phyloP scores from a whole-genome alignment of 2,888 invertebrate genomes.

The Andrena flavipes region DNA sequence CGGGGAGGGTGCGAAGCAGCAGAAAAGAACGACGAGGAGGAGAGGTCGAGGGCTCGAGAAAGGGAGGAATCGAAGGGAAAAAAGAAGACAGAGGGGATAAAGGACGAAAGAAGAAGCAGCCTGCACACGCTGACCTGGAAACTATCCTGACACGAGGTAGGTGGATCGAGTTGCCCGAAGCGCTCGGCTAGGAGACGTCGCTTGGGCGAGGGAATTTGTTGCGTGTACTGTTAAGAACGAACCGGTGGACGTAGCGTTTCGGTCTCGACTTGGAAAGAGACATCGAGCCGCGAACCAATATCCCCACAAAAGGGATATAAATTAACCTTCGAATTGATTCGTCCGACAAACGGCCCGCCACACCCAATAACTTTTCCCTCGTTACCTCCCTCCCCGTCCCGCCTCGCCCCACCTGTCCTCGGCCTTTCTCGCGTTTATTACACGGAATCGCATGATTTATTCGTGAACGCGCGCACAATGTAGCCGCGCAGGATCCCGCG shows the following conservation, averaged over 20 bases:
- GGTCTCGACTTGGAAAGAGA: neutral
- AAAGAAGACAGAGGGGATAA: conserved; percentile 3
- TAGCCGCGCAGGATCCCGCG: conserved; percentile 7
- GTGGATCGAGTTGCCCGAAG: neutral
- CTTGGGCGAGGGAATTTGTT: conserved; percentile 19
- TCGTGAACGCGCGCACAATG: conserved; percentile 26
- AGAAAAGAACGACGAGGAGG: neutral
- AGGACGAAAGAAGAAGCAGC: conserved; percentile 21
- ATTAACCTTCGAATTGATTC: conserved; percentile 35
- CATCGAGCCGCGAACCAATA: neutral
- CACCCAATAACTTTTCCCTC: conserved; percentile 29
- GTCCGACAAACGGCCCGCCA: conserved; percentile 16
- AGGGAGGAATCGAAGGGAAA: conserved; percentile 27
- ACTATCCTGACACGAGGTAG: conserved; percentile 26
- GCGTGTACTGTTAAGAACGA: neutral
- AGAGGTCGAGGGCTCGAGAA: neutral
- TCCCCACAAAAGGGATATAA: conserved; percentile 13
- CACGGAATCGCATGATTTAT: conserved; percentile 33
- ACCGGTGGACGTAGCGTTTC: neutral
- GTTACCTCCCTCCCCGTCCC: neutral
- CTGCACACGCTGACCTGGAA: conserved; percentile 38
- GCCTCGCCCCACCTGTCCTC: neutral
- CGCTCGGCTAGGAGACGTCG: conserved; percentile 1
- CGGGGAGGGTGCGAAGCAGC: neutral
- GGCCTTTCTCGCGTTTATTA: conserved; percentile 17